Evolutionary conservation across 2,113 vertebrate genomes (phyloP).

Genomic region (Embiotoca jacksoni): DNA sequence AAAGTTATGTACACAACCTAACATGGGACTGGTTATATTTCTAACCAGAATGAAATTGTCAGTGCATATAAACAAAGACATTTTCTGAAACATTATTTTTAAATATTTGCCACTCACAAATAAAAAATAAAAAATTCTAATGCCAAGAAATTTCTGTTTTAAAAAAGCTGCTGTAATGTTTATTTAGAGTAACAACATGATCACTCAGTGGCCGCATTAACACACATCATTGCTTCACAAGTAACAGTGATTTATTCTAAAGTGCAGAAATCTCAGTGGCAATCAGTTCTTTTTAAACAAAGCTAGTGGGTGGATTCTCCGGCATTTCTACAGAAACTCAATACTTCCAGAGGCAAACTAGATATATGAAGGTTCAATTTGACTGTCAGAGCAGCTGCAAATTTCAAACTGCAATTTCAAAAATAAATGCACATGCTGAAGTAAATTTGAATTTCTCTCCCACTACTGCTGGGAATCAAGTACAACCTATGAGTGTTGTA

Average conservation of each 20-base stretch:
- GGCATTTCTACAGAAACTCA: constrained; percentile 13
- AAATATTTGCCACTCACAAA: neutral
- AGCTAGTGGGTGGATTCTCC: neutral
- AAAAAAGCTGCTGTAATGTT: constrained; percentile 5
- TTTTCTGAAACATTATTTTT: neutral
- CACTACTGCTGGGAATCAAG: constrained; percentile 32
- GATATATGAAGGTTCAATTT: constrained; percentile 11
- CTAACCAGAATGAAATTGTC: neutral
- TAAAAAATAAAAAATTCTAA: neutral
- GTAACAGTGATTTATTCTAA: constrained; percentile 29
- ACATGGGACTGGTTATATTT: no score
- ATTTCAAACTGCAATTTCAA: constrained; percentile 41
- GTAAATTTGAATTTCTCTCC: neutral
- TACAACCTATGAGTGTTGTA: constrained; percentile 11
- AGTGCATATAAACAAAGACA: neutral
- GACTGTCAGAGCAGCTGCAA: neutral
- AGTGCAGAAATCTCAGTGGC: neutral
- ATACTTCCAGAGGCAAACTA: neutral
- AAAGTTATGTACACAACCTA: neutral
- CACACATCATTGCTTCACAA: neutral
- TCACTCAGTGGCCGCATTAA: constrained; percentile 5
- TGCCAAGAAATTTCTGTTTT: neutral
- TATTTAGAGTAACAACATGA: constrained; percentile 1
- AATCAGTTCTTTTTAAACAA: constrained; percentile 28
- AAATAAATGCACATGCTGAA: constrained; percentile 30